Percentiles rank a stretch among this genome's conserved stretches.
These are phyloP conservation scores for Apus apus DNA, from an alignment of 2,113 vertebrate species.

Conservation along the genomic window DNA sequence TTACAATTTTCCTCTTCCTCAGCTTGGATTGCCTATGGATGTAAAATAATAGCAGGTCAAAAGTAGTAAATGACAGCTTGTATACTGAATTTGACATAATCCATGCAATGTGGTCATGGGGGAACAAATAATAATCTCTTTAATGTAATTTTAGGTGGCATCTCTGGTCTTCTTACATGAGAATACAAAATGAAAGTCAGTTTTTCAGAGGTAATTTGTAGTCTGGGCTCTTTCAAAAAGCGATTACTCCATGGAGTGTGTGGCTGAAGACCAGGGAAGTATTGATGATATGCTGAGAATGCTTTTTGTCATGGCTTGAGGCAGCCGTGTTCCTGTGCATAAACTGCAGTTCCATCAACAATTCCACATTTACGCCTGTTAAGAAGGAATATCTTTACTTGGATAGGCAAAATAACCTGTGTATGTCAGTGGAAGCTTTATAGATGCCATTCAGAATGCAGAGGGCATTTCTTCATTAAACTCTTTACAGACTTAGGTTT, in stretches of 20 bases:
- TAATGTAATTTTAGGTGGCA: not conserved
- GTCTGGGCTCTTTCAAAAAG: constrained; percentile 9
- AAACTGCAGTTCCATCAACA: not conserved
- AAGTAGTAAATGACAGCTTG: not conserved
- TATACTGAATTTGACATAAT: not conserved
- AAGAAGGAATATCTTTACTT: not conserved
- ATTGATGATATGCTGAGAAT: not conserved
- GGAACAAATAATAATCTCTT: not conserved
- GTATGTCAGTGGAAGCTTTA: not conserved
- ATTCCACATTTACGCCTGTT: not conserved
- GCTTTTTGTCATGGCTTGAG: not conserved
- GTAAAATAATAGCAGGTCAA: not conserved
- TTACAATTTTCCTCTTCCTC: not conserved
- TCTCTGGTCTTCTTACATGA: not conserved
- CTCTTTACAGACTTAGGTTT: not conserved
- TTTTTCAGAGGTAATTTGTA: constrained; percentile 54
- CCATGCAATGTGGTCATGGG: not conserved
- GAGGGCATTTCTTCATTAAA: not conserved
- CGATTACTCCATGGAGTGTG: not conserved
- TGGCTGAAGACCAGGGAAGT: not conserved
- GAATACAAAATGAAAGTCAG: constrained; percentile 51
- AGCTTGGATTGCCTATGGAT: not conserved
- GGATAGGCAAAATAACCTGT: not conserved
- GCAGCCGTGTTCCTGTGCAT: not conserved
- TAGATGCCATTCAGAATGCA: not conserved